Evolutionary conservation across 2,888 invertebrate species (phyloP).

Genomic region (Diaphora mendica): DNA sequence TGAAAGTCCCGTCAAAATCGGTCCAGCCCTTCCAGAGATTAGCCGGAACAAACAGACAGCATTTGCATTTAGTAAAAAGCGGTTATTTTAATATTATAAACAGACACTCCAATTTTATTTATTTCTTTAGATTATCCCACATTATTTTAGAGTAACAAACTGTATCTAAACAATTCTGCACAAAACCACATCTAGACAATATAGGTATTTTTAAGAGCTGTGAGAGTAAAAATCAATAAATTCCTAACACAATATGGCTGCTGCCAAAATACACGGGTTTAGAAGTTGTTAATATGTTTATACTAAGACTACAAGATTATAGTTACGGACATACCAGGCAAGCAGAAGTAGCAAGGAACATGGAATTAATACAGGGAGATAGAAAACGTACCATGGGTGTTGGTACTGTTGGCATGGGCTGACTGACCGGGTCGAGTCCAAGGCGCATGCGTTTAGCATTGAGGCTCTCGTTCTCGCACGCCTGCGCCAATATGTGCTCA

Average conservation of each 20-base stretch:
- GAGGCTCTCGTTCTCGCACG: constrained; percentile 98
- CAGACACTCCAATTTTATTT: no score
- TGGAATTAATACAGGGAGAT: neutral
- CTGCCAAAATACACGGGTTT: neutral
- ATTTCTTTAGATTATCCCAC: no score
- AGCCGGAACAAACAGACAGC: no score
- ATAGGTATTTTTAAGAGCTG: no score
- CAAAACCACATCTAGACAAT: neutral
- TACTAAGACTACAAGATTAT: neutral
- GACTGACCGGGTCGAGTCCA: constrained; percentile 97
- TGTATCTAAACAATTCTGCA: neutral
- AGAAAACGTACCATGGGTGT: constrained; percentile 83
- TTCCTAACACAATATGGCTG: neutral
- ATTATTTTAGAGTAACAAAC: neutral
- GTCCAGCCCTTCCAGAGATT: no score
- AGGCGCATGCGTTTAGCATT: constrained; percentile 99
- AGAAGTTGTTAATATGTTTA: neutral
- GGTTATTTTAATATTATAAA: no score
- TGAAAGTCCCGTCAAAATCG: no score
- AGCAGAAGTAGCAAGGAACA: neutral
- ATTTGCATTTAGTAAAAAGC: no score
- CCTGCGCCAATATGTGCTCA: constrained; percentile 97
- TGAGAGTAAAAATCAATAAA: neutral
- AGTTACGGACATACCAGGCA: constrained; percentile 5
- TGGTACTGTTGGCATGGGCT: constrained; percentile 93